phyloP scores from a whole-genome alignment of 2,113 vertebrate genomes.

The Cacatua alba region DNA sequence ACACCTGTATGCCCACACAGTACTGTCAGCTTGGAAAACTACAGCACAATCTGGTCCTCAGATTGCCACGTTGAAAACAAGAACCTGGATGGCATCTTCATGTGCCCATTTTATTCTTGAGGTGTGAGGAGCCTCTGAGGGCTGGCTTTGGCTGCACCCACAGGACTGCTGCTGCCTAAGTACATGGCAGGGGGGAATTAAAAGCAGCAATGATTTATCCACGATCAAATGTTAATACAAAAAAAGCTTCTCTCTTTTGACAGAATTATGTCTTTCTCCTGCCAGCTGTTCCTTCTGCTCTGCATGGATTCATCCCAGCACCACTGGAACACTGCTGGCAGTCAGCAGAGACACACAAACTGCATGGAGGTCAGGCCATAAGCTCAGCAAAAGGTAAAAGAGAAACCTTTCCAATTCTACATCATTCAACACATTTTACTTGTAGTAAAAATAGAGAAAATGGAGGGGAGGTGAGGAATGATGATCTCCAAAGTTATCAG shows the following conservation, averaged over 20 bases:
- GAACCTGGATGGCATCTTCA: not conserved
- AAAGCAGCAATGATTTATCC: not conserved
- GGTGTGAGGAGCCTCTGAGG: not conserved
- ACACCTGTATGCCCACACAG: not conserved
- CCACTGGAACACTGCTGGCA: not conserved
- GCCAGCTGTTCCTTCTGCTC: not conserved
- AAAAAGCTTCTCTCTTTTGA: not conserved
- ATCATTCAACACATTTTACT: not conserved
- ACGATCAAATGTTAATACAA: not conserved
- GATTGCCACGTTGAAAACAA: not conserved
- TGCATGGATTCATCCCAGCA: not conserved
- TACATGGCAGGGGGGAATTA: not conserved
- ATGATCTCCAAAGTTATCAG: not conserved
- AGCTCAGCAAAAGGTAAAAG: not conserved
- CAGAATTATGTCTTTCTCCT: not conserved
- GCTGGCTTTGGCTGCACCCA: not conserved
- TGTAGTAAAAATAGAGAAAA: not conserved
- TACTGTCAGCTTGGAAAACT: not conserved
- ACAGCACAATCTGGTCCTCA: not conserved
- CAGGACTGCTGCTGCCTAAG: not conserved
- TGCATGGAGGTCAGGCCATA: not conserved
- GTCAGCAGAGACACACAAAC: not conserved
- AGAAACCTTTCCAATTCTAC: not conserved
- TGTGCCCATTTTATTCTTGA: not conserved
- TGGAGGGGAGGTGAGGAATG: not conserved